Base-by-base conservation (phyloP, 2,888 invertebrate species). In the Conus canariensis region DNA sequence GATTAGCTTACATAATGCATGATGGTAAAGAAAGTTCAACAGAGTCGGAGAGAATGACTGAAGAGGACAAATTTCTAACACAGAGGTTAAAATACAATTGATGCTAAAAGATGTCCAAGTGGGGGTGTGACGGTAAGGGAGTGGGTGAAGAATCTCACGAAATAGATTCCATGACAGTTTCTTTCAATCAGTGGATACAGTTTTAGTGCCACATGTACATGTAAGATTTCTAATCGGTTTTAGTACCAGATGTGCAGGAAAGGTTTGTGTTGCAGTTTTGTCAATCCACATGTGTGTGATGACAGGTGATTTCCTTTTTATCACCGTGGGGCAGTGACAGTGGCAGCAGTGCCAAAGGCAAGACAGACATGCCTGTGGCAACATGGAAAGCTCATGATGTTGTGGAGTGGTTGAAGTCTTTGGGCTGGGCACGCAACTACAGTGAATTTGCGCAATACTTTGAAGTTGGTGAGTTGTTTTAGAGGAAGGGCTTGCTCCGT, bases 381-480 rank as follows among this genome's bases (percentile, higher is more conserved):
- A 90, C 91, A 58, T 95, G 95, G 95, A 93, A 91, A 25, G 88
- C 92, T 0, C 89, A 92, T 22, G 95, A 95, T 89, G 95, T 95
- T 1, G 91, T 88, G 22, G 58, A 92, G 7, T 95, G 95, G 95
- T 90, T 95, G 70, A 90, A 90, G 74, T 93, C 94, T 25, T 91
- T 95, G 89, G 94, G 94, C 4, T 94, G 95, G 95, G 94, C 95
- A 56, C 90, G 93, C n/a, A 89, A 88, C 0, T 95, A 95, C 91
- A 92, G 91, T 30, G 89, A 91, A n/a, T 88, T 88, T 60, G 94
- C 93, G 14, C 83, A 85, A 56, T 91, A 93, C 58, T 92, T 93
- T 83, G 83, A 91, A 58, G 93, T 95, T 67, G 94, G 95, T 94
- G 91, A 90, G 91, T 91, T 14, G 59, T 30, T 12, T 4, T 45